Percentiles rank a stretch among this genome's conserved stretches.
These are phyloP conservation scores for Heliconius eleuchia DNA, from an alignment of 1,140 invertebrate species.

Conservation along the genomic window DNA sequence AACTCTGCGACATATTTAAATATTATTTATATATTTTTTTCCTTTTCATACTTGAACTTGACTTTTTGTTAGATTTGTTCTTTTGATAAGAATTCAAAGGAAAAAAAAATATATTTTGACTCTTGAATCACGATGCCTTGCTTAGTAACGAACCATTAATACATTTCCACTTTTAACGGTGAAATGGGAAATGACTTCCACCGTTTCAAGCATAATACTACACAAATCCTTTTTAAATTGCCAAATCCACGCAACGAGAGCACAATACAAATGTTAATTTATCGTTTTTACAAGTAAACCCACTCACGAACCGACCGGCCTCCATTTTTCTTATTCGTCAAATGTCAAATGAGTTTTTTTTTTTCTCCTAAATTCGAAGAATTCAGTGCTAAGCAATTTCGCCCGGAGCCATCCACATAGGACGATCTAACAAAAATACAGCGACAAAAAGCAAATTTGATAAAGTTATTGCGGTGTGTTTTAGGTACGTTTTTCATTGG, in stretches of 20 bases:
- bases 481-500: conserved; percentile 1
- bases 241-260: conserved; percentile 13
- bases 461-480: conserved; percentile 15
- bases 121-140: not conserved
- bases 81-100: conserved; percentile 3
- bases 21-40: not conserved
- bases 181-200: conserved; percentile 8
- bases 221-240: conserved; percentile 14
- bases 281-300: conserved; percentile 11
- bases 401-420: conserved; percentile 4
- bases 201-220: conserved; percentile 9
- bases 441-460: conserved; percentile 17
- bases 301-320: conserved; percentile 14
- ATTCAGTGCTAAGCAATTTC: conserved; percentile 23
- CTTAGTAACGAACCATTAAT: conserved; percentile 4
- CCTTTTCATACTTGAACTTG: not conserved
- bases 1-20: not conserved
- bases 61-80: not conserved
- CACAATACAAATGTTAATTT: conserved; percentile 15
- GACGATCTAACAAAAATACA: conserved; percentile 7
- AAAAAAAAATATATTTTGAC: not conserved
- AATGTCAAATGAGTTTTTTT: conserved; percentile 25
- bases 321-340: conserved; percentile 26
- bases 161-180: not conserved
- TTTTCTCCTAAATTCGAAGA: conserved; percentile 19